Conservation (phyloP, 1,140 invertebrate species). For the Hypothenemus hampei region DNA sequence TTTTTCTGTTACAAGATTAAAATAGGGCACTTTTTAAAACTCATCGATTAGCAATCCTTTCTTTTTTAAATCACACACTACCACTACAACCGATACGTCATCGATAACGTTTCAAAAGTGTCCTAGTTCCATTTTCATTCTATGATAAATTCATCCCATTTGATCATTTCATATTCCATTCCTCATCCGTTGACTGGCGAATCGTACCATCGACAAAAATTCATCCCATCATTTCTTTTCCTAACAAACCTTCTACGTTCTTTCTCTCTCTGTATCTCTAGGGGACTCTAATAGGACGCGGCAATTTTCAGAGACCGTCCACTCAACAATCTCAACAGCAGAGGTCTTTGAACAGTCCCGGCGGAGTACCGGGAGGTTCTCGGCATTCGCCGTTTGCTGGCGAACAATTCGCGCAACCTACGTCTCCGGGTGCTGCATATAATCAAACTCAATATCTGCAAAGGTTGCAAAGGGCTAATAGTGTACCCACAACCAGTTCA, state of each 20-base stretch:
- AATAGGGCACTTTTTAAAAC: too few species aligned
- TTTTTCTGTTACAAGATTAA: slow-evolving; percentile 22
- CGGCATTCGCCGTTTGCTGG: slow-evolving; percentile 55
- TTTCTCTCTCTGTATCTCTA: slow-evolving; percentile 21
- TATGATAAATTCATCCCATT: too few species aligned
- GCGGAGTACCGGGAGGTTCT: slow-evolving; percentile 35
- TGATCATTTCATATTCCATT: too few species aligned
- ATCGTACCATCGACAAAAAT: too few species aligned
- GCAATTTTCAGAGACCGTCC: slow-evolving; percentile 41
- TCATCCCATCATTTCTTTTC: slow-evolving; percentile 1
- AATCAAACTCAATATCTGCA: slow-evolving; percentile 53
- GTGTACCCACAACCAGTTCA: slow-evolving; percentile 56
- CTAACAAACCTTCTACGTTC: slow-evolving; percentile 2
- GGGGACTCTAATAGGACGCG: slow-evolving; percentile 22
- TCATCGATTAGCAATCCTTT: too few species aligned
- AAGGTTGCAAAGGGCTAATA: slow-evolving; percentile 59
- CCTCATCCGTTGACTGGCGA: too few species aligned
- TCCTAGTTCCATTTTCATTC: not conserved
- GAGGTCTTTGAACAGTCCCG: slow-evolving; percentile 36
- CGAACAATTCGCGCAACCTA: slow-evolving; percentile 53
- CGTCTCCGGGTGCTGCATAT: slow-evolving; percentile 51
- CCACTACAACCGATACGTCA: not conserved
- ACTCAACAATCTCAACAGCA: slow-evolving; percentile 38
- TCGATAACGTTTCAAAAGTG: not conserved
- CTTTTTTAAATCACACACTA: too few species aligned